Percentiles rank a stretch among this genome's conserved stretches.
Conservation (phyloP, 2,797 vertebrate species). For the Galago senegalensis region DNA sequence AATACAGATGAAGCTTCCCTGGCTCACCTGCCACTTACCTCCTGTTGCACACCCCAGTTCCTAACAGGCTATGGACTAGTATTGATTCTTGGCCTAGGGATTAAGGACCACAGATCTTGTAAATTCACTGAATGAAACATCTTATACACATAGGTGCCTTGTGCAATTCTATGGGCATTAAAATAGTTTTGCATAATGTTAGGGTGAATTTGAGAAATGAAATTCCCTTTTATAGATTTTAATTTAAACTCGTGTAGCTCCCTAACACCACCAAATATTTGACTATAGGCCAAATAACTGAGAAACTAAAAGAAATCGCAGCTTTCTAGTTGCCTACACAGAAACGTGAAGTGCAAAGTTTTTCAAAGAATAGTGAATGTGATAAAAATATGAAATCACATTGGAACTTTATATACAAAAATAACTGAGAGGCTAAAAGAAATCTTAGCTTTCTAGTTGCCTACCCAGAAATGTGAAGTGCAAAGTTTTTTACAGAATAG, state of each 20-base stretch:
- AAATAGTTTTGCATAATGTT: conserved; percentile 34
- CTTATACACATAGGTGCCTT: neutral
- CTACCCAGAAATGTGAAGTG: neutral
- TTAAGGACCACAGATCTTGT: neutral
- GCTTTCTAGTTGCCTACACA: conserved; percentile 10
- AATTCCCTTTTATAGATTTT: conserved; percentile 53
- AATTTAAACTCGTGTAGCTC: conserved; percentile 24
- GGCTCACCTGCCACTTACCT: too few relatives aligned
- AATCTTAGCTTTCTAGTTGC: conserved; percentile 50
- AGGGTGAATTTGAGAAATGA: conserved; percentile 13
- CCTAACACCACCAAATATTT: conserved; percentile 44
- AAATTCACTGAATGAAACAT: conserved; percentile 33
- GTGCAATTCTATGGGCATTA: neutral
- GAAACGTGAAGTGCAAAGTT: neutral
- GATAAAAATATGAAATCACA: conserved; percentile 48
- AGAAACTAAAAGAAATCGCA: conserved; percentile 35
- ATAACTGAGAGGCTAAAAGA: conserved; percentile 12
- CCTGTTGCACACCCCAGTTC: too few relatives aligned
- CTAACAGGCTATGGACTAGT: too few relatives aligned
- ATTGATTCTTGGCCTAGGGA: too few relatives aligned
- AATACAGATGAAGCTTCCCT: too few relatives aligned
- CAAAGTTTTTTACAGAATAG: conserved; percentile 49
- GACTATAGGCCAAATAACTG: neutral
- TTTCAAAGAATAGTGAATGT: conserved; percentile 53
- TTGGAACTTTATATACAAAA: conserved; percentile 8